phyloP scores from a whole-genome alignment of 2,888 invertebrate genomes.

The Unio pictorum region DNA sequence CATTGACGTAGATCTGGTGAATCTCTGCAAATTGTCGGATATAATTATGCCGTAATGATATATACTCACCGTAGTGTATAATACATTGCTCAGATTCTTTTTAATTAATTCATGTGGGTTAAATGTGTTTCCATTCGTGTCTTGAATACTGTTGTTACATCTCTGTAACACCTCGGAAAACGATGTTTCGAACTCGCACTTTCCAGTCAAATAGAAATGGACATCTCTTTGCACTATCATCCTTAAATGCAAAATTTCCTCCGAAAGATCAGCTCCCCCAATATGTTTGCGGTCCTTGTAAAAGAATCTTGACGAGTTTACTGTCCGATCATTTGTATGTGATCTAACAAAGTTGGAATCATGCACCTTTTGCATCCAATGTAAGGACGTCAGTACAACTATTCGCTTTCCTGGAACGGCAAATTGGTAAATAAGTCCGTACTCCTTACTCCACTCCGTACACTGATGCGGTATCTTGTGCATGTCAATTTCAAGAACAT shows the following conservation, averaged over 20 bases:
- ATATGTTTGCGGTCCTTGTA: constrained; percentile 32
- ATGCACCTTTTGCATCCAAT: constrained; percentile 13
- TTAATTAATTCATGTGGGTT: constrained; percentile 22
- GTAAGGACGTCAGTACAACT: constrained; percentile 15
- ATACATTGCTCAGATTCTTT: constrained; percentile 21
- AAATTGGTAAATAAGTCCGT: constrained; percentile 21
- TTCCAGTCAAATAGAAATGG: constrained; percentile 18
- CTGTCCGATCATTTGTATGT: constrained; percentile 23
- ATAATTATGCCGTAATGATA: no score
- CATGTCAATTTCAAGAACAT: constrained; percentile 21
- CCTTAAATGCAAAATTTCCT: constrained; percentile 16
- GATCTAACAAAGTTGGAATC: constrained; percentile 11
- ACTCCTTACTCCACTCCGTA: constrained; percentile 17
- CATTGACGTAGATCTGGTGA: no score
- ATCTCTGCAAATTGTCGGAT: no score
- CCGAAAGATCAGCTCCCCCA: constrained; percentile 25
- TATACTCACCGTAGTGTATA: constrained; percentile 26
- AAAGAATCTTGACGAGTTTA: constrained; percentile 25
- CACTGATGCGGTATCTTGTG: constrained; percentile 21
- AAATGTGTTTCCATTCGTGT: constrained; percentile 7
- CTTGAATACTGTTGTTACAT: constrained; percentile 14
- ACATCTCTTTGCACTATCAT: constrained; percentile 19
- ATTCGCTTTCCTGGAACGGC: constrained; percentile 19
- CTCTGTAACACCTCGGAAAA: constrained; percentile 11
- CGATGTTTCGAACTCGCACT: constrained; percentile 11